Percentiles rank a stretch among this genome's conserved stretches.
phyloP scores from a whole-genome alignment of 37 sponge, comb jelly and placozoan genomes.

The Crambe crambe region DNA sequence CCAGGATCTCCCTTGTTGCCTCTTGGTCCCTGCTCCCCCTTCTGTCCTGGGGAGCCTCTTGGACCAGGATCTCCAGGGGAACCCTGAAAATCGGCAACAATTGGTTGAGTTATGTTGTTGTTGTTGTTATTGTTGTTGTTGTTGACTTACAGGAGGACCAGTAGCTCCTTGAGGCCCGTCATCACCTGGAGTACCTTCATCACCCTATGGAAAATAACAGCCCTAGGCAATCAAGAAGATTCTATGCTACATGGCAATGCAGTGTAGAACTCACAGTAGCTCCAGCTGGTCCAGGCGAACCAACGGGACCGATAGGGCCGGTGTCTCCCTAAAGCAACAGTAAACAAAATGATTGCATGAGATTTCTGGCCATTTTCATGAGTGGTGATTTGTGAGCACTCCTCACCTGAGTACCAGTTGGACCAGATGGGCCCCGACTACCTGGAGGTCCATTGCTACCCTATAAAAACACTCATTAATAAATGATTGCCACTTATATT shows the following conservation, averaged over 20 bases:
- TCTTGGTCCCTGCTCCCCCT: constrained; percentile 63
- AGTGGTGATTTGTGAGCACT: too few relatives aligned
- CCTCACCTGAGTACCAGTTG: constrained; percentile 47
- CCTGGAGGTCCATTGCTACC: constrained; percentile 48
- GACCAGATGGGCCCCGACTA: constrained; percentile 22
- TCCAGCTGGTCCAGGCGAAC: constrained; percentile 67
- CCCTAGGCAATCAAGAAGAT: not conserved
- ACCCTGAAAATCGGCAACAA: too few relatives aligned
- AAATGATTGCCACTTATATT: too few relatives aligned
- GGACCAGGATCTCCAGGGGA: constrained; percentile 50
- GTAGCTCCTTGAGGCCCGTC: constrained; percentile 59
- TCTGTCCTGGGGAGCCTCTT: constrained; percentile 47
- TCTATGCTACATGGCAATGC: not conserved
- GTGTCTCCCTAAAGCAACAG: constrained; percentile 47
- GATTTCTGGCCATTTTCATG: too few relatives aligned
- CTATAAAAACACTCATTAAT: not conserved
- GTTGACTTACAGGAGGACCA: constrained; percentile 48
- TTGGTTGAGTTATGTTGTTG: not conserved
- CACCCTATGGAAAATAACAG: constrained; percentile 33
- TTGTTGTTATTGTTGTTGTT: not conserved
- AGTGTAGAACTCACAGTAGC: constrained; percentile 50
- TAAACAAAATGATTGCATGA: not conserved
- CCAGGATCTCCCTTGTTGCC: constrained; percentile 62
- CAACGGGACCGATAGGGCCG: constrained; percentile 62
- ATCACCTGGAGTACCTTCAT: constrained; percentile 49